phyloP scores from a whole-genome alignment of 1,140 invertebrate genomes.

The Saccostrea glomerata region DNA sequence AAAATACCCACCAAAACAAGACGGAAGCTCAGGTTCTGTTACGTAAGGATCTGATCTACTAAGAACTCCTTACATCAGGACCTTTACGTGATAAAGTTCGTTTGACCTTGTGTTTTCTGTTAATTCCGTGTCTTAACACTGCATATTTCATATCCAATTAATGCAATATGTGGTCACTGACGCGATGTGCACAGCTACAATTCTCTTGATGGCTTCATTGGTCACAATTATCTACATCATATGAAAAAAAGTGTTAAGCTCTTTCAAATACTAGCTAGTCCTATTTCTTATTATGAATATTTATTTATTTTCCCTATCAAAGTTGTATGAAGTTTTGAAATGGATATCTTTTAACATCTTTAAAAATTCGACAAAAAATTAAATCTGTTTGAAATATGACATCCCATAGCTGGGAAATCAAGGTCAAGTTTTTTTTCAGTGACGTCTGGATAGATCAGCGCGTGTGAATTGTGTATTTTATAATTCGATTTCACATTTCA shows the following conservation, averaged over 20 bases:
- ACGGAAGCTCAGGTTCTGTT: neutral
- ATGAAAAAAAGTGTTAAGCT: neutral
- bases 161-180: neutral
- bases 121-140: constrained; percentile 5
- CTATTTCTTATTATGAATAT: neutral
- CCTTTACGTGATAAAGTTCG: neutral
- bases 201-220: neutral
- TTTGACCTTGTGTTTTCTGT: constrained; percentile 26
- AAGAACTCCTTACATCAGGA: neutral
- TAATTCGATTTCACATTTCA: constrained; percentile 12
- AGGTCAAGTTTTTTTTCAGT: neutral
- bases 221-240: neutral
- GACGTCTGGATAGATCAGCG: neutral
- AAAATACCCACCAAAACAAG: no score
- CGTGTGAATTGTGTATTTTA: neutral
- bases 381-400: constrained; percentile 25
- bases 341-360: neutral
- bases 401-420: neutral
- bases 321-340: neutral
- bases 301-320: neutral
- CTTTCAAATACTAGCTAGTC: neutral
- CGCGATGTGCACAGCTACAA: neutral
- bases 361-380: neutral
- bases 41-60: neutral
- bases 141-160: constrained; percentile 30